Evolutionary conservation across 92 coral and sea anemone species (phyloP), one percentile per base, ranked within the genome.

Genomic region (Heliopora coerulea): DNA sequence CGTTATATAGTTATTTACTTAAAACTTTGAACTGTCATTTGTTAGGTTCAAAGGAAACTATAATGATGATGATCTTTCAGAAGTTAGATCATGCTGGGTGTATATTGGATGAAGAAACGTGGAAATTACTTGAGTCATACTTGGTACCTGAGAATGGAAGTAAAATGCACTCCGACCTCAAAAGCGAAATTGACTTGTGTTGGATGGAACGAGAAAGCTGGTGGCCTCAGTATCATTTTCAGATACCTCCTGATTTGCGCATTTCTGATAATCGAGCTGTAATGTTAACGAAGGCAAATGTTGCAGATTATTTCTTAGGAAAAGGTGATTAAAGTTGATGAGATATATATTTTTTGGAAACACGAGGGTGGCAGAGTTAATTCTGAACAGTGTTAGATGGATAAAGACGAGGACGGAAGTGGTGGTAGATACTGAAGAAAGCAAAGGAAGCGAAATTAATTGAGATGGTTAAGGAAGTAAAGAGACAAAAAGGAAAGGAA

Each of bases 151-250:
- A 87, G 19, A 30, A 52, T 14, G 39, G 42, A 5, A 39, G 67
- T 27, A 41, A 64, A 39, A 62, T 56, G 39, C 79, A 62, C 48
- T 56, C 81, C 8, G 66, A 63, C 0, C 24, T 66, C 17, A 61
- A 83, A 26, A 66, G 35, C 33, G 62, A 39, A 37, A 35, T 93
- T 20, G 40, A 54, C 33, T 78, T 60, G 27, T 78, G 83, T 72
- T 93, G 98, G 98, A 76, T 65, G 8, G 83, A 84, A 75, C 86
- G 98, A 31, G 42, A 78, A 23, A 88, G 86, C 61, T 93, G 98
- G 98, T 93, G 98, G 98, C 95, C 96, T 24, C 79, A 63, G 8
- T 93, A 85, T 77, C 98, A 93, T 73, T 93, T 93, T 64, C 59
- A 79, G 73, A 68, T 17, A n/a, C 70, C 81, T 62, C 77, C 49